These are phyloP conservation scores for Electrona antarctica DNA, from an alignment of 2,113 vertebrate species.

Conservation along the genomic window DNA sequence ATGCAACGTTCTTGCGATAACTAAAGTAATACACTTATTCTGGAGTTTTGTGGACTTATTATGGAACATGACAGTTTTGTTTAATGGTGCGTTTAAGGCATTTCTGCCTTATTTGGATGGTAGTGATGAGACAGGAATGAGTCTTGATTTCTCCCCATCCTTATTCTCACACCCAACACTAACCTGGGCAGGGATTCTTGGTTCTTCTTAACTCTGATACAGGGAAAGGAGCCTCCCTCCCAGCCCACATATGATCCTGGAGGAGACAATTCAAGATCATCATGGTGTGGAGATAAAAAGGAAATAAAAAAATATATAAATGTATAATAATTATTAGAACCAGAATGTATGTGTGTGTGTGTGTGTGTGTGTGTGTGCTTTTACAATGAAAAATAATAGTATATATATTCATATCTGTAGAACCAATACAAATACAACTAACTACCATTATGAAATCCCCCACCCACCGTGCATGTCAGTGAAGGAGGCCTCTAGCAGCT, in stretches of 20 bases:
- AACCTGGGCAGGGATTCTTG: slow-evolving; percentile 83
- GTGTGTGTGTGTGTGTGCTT: too few species aligned
- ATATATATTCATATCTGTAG: too few species aligned
- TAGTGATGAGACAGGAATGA: slow-evolving; percentile 19
- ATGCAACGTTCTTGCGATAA: too few species aligned
- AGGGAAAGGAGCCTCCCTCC: slow-evolving; percentile 83
- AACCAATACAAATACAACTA: too few species aligned
- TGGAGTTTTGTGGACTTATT: too few species aligned
- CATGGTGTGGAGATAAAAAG: not conserved
- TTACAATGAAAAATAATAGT: too few species aligned
- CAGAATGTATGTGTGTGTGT: not conserved
- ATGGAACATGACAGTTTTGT: too few species aligned
- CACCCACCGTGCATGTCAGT: slow-evolving; percentile 85
- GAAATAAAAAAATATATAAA: not conserved
- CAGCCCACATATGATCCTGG: slow-evolving; percentile 87
- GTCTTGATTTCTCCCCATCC: slow-evolving; percentile 74
- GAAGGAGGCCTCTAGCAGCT: slow-evolving; percentile 83
- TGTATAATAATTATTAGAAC: too few species aligned
- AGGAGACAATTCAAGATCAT: not conserved
- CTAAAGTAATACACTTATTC: too few species aligned
- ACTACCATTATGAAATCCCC: not conserved
- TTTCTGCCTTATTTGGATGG: too few species aligned
- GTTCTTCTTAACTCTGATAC: slow-evolving; percentile 84
- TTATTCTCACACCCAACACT: slow-evolving; percentile 40
- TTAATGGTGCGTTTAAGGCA: too few species aligned